Conservation (phyloP, 2,797 vertebrate genomes). For the Sebastes vulpes region DNA sequence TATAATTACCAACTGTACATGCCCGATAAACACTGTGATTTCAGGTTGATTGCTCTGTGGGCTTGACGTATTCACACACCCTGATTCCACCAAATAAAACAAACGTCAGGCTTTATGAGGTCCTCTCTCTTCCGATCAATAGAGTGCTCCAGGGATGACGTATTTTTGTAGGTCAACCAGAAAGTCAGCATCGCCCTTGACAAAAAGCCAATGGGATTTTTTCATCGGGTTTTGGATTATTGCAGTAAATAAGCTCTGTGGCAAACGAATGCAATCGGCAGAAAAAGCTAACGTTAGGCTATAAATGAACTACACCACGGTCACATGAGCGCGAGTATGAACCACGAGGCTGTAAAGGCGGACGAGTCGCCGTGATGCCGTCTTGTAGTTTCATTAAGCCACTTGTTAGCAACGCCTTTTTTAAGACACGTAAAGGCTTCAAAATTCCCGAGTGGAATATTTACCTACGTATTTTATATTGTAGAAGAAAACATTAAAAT, state of each 20-base stretch:
- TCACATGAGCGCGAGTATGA: neutral
- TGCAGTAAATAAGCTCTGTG: too few relatives aligned
- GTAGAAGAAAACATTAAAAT: neutral
- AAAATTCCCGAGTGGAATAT: neutral
- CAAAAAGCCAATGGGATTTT: neutral
- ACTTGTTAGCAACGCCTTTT: neutral
- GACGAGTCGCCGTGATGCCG: too few relatives aligned
- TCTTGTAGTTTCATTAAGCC: neutral
- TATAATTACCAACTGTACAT: slow-evolving; percentile 49
- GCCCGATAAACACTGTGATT: slow-evolving; percentile 38
- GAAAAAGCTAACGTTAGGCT: neutral
- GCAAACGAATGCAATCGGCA: too few relatives aligned
- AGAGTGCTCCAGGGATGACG: neutral
- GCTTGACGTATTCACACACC: slow-evolving; percentile 20
- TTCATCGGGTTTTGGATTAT: neutral
- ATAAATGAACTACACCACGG: neutral
- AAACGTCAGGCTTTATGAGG: neutral
- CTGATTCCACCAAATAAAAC: slow-evolving; percentile 29
- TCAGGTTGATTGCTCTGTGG: slow-evolving; percentile 7
- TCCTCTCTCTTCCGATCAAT: slow-evolving; percentile 15
- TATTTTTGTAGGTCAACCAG: neutral
- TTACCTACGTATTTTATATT: neutral
- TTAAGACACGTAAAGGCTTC: neutral
- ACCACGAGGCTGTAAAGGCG: neutral
- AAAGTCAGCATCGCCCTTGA: neutral